Percentiles rank a stretch among this genome's conserved stretches.
phyloP scores from a whole-genome alignment of 1,140 invertebrate species.

The Zelostemma sp. region DNA sequence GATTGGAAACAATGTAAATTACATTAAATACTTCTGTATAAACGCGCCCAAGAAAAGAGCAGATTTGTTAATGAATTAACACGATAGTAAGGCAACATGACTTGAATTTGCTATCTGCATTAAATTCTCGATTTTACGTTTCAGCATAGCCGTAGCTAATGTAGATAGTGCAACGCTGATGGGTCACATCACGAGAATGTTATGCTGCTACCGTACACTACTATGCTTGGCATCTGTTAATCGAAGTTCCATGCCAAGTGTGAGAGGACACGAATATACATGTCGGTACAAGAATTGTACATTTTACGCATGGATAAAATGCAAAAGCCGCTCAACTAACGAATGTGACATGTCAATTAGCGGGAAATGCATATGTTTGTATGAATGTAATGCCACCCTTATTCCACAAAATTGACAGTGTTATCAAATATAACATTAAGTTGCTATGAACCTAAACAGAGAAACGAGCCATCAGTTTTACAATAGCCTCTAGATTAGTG shows the following conservation, averaged over 20 bases:
- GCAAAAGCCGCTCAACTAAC: neutral
- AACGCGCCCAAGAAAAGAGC: conserved; percentile 1
- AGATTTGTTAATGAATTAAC: conserved; percentile 27
- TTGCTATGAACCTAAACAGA: too few relatives aligned
- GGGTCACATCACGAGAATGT: conserved; percentile 42
- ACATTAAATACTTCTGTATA: neutral
- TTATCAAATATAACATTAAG: too few relatives aligned
- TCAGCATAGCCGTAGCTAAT: conserved; percentile 44
- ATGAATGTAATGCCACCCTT: too few relatives aligned
- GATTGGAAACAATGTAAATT: neutral
- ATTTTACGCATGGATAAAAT: conserved; percentile 14
- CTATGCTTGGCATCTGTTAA: conserved; percentile 45
- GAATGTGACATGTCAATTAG: too few relatives aligned
- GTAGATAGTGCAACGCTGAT: conserved; percentile 41
- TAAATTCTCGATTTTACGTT: conserved; percentile 50
- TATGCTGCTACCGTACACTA: conserved; percentile 25
- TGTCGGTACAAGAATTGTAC: conserved; percentile 31
- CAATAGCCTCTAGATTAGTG: too few relatives aligned
- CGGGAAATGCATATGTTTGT: too few relatives aligned
- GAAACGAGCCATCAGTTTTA: too few relatives aligned
- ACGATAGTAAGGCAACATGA: conserved; percentile 22
- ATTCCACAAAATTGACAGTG: too few relatives aligned
- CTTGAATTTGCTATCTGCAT: conserved; percentile 24
- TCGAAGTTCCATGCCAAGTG: conserved; percentile 48
- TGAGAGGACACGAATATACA: conserved; percentile 36